Evolutionary conservation across 2,888 invertebrate genomes (phyloP).

Genomic region (Seladonia tumulorum): DNA sequence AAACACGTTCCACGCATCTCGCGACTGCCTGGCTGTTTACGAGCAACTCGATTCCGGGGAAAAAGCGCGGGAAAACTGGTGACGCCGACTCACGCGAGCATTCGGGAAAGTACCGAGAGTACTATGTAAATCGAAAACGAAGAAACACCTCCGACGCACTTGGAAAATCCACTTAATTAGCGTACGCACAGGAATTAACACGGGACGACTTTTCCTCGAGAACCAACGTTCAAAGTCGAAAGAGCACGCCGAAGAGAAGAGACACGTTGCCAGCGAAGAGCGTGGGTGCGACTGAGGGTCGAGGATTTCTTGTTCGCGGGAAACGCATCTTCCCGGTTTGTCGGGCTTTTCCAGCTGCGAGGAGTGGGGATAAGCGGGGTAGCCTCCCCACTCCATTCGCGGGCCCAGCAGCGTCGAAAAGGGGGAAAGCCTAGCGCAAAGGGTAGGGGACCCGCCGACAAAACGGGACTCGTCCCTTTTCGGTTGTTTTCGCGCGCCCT

Average conservation of each 20-base stretch:
- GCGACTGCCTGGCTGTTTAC: not conserved
- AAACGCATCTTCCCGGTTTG: conserved; percentile 54
- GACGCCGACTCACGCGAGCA: not conserved
- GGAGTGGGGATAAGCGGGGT: conserved; percentile 48
- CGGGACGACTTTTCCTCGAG: not conserved
- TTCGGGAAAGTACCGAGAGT: not conserved
- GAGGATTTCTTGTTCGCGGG: conserved; percentile 37
- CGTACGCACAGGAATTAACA: not conserved
- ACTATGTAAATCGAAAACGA: not conserved
- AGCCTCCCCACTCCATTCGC: conserved; percentile 42
- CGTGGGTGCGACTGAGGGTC: conserved; percentile 78
- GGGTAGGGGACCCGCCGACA: conserved; percentile 27
- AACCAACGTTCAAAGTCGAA: not conserved
- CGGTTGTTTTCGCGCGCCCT: conserved; percentile 34
- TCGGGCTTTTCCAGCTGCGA: conserved; percentile 28
- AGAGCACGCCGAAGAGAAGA: conserved; percentile 49
- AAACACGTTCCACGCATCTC: not conserved
- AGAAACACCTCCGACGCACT: not conserved
- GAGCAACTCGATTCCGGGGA: not conserved
- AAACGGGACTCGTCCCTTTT: conserved; percentile 40
- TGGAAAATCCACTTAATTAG: not conserved
- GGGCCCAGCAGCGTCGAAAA: conserved; percentile 36
- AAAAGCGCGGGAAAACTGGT: not conserved
- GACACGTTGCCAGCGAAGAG: conserved; percentile 64
- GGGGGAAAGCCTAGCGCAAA: not conserved